Conservation (phyloP, 2,888 invertebrate genomes). For the Aleiodes alternator region DNA sequence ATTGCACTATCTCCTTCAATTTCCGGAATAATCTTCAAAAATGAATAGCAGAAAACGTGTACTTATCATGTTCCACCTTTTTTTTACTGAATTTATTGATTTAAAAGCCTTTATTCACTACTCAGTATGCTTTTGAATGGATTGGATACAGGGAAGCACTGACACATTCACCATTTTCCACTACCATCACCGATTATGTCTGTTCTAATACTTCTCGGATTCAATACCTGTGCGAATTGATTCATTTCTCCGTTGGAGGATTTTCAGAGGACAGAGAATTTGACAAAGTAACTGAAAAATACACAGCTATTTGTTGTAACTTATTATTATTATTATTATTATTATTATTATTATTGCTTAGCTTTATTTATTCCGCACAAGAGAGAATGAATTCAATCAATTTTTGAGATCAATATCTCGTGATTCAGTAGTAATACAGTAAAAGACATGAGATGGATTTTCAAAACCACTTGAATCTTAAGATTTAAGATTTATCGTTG, state of each 20-base stretch:
- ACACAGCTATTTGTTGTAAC: neutral
- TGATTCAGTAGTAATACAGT: too few species aligned
- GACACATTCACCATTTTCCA: constrained; percentile 4
- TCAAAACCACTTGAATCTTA: too few species aligned
- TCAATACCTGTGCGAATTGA: constrained; percentile 25
- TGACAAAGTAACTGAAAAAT: constrained; percentile 25
- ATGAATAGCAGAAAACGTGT: too few species aligned
- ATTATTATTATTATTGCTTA: neutral
- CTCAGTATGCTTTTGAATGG: constrained; percentile 24
- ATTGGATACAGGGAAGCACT: constrained; percentile 41
- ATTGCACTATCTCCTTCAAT: too few species aligned
- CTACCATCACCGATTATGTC: constrained; percentile 2
- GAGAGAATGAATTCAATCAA: too few species aligned
- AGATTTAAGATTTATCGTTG: too few species aligned
- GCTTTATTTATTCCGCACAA: neutral
- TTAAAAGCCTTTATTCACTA: neutral
- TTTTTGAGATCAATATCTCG: too few species aligned
- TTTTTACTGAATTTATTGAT: neutral
- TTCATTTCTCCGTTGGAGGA: constrained; percentile 23
- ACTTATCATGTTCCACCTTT: too few species aligned
- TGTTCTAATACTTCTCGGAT: neutral
- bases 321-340: too few species aligned
- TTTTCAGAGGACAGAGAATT: constrained; percentile 17
- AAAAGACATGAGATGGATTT: too few species aligned
- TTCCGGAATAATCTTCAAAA: too few species aligned